Evolutionary conservation across 2,797 vertebrate species (phyloP), one percentile per base, ranked within the genome.

Genomic region (Sandelia bainsii): DNA sequence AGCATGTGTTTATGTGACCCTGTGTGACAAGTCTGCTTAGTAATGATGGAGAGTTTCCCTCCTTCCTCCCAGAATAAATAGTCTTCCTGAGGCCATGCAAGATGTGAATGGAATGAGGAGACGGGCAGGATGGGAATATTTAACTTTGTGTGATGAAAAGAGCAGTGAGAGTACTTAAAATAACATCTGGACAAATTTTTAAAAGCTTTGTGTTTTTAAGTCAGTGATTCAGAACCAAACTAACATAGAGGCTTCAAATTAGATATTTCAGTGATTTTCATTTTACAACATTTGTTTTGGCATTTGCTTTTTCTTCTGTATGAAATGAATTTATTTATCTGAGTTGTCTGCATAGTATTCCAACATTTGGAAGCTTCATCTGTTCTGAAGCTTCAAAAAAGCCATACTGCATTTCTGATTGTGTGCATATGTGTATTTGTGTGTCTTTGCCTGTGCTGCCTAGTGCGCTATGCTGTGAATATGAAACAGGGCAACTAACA

Each of bases 401-500:
- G 17, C 52, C 17, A 14, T 1, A 7, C 17, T 10, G 16, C 64
- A 62, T 66, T 68, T 50, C 51, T 60, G 27, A 27, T 14, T 37
- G 40, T 13, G 67, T 22, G n/a, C 20, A 29, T 63, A 20, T 20
- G 49, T 72, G 72, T 75, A 12, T 62, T 46, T 82, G 75, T 82
- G 56, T 82, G 54, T 62, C 61, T 40, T 32, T 62, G 70, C 67
- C 71, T 78, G 78, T 82, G 72, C 63, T 77, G 52, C 82, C 76
- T 62, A 57, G 79, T 67, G 85, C 29, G 29, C 72, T 79, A 84
- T 83, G 87, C 87, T 86, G 80, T 93, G 93, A 93, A 94, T 94
- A 91, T 91, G 91, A 94, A 95, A 91, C 87, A 87, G 91, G 86
- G 83, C 83, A 81, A 72, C 81, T 34, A 71, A 79, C 86, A 92